These are phyloP conservation scores for Syngnathus rostellatus DNA, from an alignment of 2,797 vertebrate species.

Conservation along the genomic window DNA sequence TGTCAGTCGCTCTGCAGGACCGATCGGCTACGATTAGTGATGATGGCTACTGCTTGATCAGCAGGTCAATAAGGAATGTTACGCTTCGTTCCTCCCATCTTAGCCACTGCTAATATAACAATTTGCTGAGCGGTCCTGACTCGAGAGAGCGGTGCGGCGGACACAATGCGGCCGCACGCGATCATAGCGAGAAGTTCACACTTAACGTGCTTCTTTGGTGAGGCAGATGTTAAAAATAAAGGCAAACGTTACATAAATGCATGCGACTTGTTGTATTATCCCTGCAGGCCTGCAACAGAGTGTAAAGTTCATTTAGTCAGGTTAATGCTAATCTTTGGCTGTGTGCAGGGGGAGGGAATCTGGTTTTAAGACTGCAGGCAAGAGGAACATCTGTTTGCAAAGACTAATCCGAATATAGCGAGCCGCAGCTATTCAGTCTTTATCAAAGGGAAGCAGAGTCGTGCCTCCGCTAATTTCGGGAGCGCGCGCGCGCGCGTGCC, in stretches of 20 bases:
- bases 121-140: constrained; percentile 33
- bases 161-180: background rate
- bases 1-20: constrained; percentile 30
- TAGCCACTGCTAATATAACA: constrained; percentile 42
- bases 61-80: constrained; percentile 65
- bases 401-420: constrained; percentile 59
- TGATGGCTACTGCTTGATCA: constrained; percentile 64
- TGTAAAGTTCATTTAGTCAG: constrained; percentile 68
- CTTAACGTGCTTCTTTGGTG: constrained; percentile 2
- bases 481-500: constrained; percentile 2
- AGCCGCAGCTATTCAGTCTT: constrained; percentile 38
- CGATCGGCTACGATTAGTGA: constrained; percentile 59
- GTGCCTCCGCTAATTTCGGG: constrained; percentile 30
- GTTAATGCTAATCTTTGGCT: constrained; percentile 66
- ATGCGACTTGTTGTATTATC: constrained; percentile 53
- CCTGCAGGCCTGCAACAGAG: constrained; percentile 61
- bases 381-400: constrained; percentile 65
- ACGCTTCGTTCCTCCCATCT: constrained; percentile 51
- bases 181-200: background rate
- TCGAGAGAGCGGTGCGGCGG: background rate
- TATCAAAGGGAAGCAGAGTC: constrained; percentile 37
- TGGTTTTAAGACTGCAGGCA: constrained; percentile 60
- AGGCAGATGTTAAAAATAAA: constrained; percentile 30
- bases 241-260: constrained; percentile 43
- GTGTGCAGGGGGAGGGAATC: constrained; percentile 32